A percentile compares a stretch with the other conserved stretches of the same genome.
phyloP scores from a whole-genome alignment of 2,113 vertebrate species.

The Vulpes ferrilata region DNA sequence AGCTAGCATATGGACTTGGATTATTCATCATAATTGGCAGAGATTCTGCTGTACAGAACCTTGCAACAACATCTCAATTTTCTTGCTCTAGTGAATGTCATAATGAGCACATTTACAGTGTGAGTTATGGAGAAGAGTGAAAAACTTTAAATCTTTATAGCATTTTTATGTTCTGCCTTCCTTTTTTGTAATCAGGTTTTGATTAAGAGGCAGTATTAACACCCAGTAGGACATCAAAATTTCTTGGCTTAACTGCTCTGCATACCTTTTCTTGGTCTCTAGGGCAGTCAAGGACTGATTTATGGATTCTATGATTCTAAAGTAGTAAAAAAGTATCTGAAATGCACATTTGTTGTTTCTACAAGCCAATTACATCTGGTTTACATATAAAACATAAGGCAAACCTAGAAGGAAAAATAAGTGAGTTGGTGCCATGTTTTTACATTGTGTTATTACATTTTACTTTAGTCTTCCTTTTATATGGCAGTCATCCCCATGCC shows the following conservation, averaged over 20 bases:
- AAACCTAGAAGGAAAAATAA: background rate
- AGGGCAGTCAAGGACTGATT: conserved; percentile 59
- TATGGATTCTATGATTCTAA: conserved; percentile 46
- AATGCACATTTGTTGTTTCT: conserved; percentile 53
- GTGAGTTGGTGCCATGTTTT: background rate
- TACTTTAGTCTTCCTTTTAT: background rate
- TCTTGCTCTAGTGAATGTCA: conserved; percentile 72
- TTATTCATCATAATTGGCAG: conserved; percentile 79
- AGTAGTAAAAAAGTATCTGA: conserved; percentile 72
- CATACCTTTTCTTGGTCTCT: background rate
- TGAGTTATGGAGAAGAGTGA: conserved; percentile 78
- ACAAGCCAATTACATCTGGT: conserved; percentile 35
- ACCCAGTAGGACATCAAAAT: conserved; percentile 77
- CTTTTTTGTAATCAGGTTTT: conserved; percentile 84
- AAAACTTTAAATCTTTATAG: conserved; percentile 80
- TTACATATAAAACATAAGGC: background rate
- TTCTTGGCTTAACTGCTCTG: conserved; percentile 76
- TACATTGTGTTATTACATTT: background rate
- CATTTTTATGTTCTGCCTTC: conserved; percentile 82
- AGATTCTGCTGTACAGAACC: conserved; percentile 53
- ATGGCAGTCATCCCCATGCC: background rate
- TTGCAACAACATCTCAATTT: conserved; percentile 80
- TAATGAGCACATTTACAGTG: conserved; percentile 67
- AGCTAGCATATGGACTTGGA: conserved; percentile 61
- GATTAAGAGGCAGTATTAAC: conserved; percentile 83